Evolutionary conservation across 2,113 vertebrate species (phyloP).

Genomic region (Halcyon senegalensis): DNA sequence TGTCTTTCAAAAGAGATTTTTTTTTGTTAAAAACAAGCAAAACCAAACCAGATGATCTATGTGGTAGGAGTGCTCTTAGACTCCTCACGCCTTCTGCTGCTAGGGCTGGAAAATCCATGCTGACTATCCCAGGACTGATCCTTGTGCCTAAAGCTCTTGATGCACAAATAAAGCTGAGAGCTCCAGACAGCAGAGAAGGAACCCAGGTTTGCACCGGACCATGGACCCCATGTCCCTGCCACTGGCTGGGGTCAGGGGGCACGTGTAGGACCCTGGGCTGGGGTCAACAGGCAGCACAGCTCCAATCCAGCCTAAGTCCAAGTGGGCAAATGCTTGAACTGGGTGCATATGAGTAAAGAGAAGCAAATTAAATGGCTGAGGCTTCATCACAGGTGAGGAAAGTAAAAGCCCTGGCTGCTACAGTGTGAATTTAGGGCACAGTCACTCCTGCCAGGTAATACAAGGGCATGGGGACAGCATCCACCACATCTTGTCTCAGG

Average conservation of each 20-base stretch:
- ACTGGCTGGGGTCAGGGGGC: neutral
- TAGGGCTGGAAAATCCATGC: neutral
- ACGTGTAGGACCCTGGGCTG: fast-evolving
- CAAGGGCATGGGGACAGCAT: neutral
- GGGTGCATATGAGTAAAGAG: fast-evolving
- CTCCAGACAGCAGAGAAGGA: neutral
- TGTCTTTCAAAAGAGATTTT: neutral
- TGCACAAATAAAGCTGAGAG: fast-evolving
- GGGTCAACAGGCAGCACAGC: neutral
- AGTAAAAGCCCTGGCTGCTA: neutral
- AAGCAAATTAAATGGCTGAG: neutral
- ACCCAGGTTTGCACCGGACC: neutral
- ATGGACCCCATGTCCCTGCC: fast-evolving
- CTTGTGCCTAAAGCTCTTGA: neutral
- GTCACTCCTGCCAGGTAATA: neutral
- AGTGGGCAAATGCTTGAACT: neutral
- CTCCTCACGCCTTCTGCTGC: neutral
- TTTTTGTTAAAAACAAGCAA: neutral
- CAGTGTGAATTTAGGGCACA: neutral
- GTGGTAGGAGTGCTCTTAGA: neutral
- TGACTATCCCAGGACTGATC: fast-evolving
- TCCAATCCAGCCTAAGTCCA: neutral
- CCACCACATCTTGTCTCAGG: neutral
- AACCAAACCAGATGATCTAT: neutral
- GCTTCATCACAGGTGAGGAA: neutral